These are phyloP conservation scores for Caenorhabditis zanzibari DNA, from an alignment of 2,888 invertebrate genomes.

Conservation along the genomic window DNA sequence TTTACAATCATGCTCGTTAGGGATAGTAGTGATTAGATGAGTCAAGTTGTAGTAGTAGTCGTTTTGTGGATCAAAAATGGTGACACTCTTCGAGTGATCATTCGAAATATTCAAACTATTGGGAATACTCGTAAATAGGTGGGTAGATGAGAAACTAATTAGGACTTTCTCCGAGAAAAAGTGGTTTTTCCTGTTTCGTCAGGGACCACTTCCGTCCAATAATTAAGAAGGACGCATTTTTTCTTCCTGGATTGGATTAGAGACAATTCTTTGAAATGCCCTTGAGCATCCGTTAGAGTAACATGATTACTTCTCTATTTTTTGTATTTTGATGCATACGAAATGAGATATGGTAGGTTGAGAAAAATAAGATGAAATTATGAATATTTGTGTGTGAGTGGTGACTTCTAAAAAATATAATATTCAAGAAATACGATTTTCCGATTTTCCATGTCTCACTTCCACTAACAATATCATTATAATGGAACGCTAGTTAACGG, in stretches of 20 bases:
- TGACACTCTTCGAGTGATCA: constrained; percentile 9
- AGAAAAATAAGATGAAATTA: not conserved
- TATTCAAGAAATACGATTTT: not conserved
- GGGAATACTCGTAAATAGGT: constrained; percentile 14
- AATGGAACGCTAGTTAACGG: constrained; percentile 19
- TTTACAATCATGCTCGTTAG: constrained; percentile 3
- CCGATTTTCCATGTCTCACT: not conserved
- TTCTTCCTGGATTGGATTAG: constrained; percentile 41
- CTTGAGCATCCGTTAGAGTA: not conserved
- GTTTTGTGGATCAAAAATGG: constrained; percentile 2
- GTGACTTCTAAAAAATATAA: constrained; percentile 10
- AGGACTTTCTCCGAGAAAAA: constrained; percentile 16
- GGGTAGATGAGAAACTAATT: constrained; percentile 40
- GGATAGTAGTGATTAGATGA: constrained; percentile 1
- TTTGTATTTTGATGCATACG: constrained; percentile 12
- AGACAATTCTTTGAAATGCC: constrained; percentile 24
- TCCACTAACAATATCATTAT: constrained; percentile 10
- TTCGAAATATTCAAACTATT: constrained; percentile 3
- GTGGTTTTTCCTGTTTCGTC: not conserved
- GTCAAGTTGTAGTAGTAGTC: constrained; percentile 11
- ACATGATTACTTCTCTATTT: constrained; percentile 3
- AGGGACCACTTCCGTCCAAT: constrained; percentile 41
- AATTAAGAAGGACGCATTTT: constrained; percentile 29
- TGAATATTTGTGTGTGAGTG: not conserved
- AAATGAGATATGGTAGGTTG: not conserved